phyloP scores from a whole-genome alignment of 1,140 invertebrate genomes.

The Drosophila lacertosa region DNA sequence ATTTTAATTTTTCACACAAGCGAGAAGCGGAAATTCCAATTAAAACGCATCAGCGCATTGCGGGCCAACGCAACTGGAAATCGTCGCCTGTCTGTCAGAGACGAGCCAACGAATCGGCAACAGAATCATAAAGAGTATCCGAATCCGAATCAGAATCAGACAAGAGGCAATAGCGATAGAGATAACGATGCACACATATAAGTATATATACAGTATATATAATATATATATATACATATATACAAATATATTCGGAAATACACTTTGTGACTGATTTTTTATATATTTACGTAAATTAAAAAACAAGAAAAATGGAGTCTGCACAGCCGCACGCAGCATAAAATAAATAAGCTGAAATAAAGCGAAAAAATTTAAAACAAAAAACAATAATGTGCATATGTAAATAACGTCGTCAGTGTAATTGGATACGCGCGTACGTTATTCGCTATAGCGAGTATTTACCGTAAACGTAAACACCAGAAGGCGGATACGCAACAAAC shows the following conservation, averaged over 20 bases:
- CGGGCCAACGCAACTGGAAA: constrained; percentile 26
- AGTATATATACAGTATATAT: constrained; percentile 10
- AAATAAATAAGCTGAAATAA: constrained; percentile 78
- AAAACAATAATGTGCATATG: constrained; percentile 80
- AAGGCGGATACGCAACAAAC: too few species aligned
- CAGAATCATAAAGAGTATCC: constrained; percentile 14
- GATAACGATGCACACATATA: constrained; percentile 7
- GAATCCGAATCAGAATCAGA: constrained; percentile 12
- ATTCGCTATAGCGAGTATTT: constrained; percentile 54
- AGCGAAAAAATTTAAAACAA: constrained; percentile 46
- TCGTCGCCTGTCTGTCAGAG: constrained; percentile 8
- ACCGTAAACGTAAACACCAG: constrained; percentile 58
- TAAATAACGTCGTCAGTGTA: constrained; percentile 75
- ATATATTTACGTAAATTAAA: constrained; percentile 77
- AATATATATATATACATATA: constrained; percentile 15
- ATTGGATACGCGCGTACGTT: constrained; percentile 64
- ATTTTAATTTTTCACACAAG: constrained; percentile 75
- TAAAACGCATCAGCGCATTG: constrained; percentile 75
- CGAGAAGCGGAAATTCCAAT: constrained; percentile 77
- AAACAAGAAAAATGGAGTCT: constrained; percentile 26
- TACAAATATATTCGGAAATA: constrained; percentile 28
- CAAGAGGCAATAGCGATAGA: constrained; percentile 13
- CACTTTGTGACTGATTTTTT: constrained; percentile 72
- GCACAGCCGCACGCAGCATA: constrained; percentile 28
- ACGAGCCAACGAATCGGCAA: constrained; percentile 3